phyloP scores from a whole-genome alignment of 2,797 vertebrate genomes.

The Sternotherus odoratus region DNA sequence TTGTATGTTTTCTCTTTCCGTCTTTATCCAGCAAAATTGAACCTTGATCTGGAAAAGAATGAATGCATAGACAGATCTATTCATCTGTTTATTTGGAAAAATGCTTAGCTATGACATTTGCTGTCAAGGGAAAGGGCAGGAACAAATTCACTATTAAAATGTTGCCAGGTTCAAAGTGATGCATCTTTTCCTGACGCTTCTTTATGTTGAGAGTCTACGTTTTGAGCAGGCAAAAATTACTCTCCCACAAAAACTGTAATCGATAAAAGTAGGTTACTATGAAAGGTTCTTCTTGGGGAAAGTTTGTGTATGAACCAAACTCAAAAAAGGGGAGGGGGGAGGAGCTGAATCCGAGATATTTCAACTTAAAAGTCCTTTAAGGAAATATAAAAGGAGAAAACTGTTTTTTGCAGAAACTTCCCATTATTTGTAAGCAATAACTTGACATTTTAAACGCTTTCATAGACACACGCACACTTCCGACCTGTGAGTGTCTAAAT shows the following conservation, averaged over 20 bases:
- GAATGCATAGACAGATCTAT: constrained; percentile 54
- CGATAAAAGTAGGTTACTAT: fast-evolving
- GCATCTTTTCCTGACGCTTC: background rate
- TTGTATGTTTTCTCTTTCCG: constrained; percentile 95
- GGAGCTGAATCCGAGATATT: background rate
- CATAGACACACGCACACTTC: background rate
- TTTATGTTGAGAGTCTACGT: background rate
- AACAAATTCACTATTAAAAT: background rate
- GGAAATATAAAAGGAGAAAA: background rate
- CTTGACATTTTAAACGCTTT: background rate
- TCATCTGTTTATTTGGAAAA: constrained; percentile 34
- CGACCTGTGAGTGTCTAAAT: too few species aligned
- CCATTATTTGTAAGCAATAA: background rate
- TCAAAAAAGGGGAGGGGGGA: background rate
- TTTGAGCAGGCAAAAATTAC: background rate
- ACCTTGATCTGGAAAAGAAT: constrained; percentile 87
- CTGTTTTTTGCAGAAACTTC: background rate
- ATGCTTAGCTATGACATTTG: background rate
- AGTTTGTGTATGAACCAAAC: background rate
- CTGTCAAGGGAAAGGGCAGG: background rate
- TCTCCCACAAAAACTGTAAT: background rate
- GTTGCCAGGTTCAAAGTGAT: background rate
- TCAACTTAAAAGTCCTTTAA: background rate
- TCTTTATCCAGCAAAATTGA: constrained; percentile 96
- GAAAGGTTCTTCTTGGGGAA: background rate